Conservation (phyloP, 2,888 invertebrate species). For the Oxycera nigricornis region DNA sequence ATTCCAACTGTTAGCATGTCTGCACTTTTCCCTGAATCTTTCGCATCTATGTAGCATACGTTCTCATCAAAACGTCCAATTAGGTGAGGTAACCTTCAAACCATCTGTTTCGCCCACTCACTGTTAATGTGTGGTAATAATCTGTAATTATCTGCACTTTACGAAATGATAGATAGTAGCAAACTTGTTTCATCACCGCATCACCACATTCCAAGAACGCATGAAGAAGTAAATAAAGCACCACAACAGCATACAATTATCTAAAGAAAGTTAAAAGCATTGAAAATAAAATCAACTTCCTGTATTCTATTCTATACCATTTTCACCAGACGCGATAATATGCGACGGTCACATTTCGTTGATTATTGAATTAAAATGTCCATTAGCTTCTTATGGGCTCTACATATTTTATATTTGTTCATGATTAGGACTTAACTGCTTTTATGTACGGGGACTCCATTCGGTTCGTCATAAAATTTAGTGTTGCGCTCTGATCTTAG, state of each 20-base stretch:
- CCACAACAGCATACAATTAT: neutral
- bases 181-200: neutral
- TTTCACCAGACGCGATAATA: neutral
- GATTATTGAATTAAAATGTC: constrained; percentile 35
- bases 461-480: constrained; percentile 14
- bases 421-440: neutral
- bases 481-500: no score
- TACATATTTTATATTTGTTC: constrained; percentile 12
- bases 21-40: no score
- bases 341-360: constrained; percentile 28
- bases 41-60: no score
- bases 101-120: no score
- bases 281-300: constrained; percentile 10
- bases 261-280: constrained; percentile 14
- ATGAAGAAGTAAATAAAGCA: neutral
- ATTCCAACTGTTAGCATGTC: no score
- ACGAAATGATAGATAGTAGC: neutral
- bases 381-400: constrained; percentile 30
- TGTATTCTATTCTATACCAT: neutral
- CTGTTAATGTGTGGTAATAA: no score
- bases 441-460: neutral
- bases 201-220: neutral
- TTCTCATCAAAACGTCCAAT: no score
- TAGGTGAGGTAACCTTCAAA: no score
- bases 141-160: constrained; percentile 5